A percentile compares a stretch with the other conserved stretches of the same genome.
phyloP scores from a whole-genome alignment of 2,113 vertebrate genomes.

The Andinoacara biseriatus region DNA sequence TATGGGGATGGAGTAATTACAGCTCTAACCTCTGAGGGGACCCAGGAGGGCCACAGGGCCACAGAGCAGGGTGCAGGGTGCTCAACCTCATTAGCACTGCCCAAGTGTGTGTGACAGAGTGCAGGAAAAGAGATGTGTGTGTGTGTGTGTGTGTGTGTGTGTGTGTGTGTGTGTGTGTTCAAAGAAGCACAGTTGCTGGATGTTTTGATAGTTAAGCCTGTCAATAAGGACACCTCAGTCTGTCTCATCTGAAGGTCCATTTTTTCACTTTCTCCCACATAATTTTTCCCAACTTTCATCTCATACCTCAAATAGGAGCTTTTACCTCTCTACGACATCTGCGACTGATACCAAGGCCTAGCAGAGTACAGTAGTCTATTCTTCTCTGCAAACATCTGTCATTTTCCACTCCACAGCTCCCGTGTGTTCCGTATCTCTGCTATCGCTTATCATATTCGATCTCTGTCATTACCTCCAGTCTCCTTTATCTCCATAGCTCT shows the following conservation, averaged over 20 bases:
- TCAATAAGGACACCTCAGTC: constrained; percentile 33
- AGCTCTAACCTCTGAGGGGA: constrained; percentile 99
- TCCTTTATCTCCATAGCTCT: constrained; percentile 51
- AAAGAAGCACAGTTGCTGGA: constrained; percentile 29
- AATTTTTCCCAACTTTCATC: background rate
- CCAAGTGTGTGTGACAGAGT: constrained; percentile 50
- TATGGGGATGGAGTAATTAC: constrained; percentile 94
- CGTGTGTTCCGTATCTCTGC: constrained; percentile 79
- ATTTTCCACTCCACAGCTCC: constrained; percentile 78
- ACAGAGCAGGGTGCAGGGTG: constrained; percentile 88
- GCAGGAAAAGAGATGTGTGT: constrained; percentile 59
- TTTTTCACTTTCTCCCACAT: background rate
- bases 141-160: constrained; percentile 40
- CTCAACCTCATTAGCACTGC: constrained; percentile 99
- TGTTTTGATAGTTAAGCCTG: constrained; percentile 45
- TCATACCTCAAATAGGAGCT: background rate
- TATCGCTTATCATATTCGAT: constrained; percentile 80
- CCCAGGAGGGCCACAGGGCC: constrained; percentile 95
- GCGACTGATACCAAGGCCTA: background rate
- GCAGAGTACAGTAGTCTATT: constrained; percentile 52
- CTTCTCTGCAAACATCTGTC: constrained; percentile 71
- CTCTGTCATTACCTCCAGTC: constrained; percentile 71
- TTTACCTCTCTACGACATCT: background rate
- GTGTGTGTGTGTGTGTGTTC: constrained; percentile 51
- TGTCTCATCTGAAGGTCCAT: background rate